Evolutionary conservation across 2,113 vertebrate genomes (phyloP), one percentile per base, ranked within the genome.

Genomic region (Oncorhynchus gorbuscha): DNA sequence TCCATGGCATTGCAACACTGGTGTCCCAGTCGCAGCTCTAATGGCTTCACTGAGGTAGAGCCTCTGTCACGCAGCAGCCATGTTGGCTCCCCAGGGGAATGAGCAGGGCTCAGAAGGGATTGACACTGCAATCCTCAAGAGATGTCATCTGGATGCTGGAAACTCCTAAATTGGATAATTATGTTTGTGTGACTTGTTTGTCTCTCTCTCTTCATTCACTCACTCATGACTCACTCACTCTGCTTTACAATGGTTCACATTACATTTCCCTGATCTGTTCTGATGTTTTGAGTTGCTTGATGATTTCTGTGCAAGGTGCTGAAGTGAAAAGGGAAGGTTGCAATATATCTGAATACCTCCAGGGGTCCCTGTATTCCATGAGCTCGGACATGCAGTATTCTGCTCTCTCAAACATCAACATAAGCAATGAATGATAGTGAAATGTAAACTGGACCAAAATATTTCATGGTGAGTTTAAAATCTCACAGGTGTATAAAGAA

Each of bases 311-410:
- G 1, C 55, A 58, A 58, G 18, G 39, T n/a, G 32, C 20, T 69
- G 12, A 69, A 45, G 4, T 71, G 30, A 55, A 20, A 22, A 22
- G 8, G 28, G 16, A 59, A 3, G 8, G 16, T 70, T 79, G 74
- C 48, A 75, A 55, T 79, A 65, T 26, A 67, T n/a, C 5, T 4
- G 4, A 1, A 67, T 45, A 45, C 78, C 90, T 85, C 73, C 76
- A 76, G 84, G 76, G 71, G 89, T 76, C 88, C 3, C 83, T 89
- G 76, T 88, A 51, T 78, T 72, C 64, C 84, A 79, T 75, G 73
- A 61, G 69, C 72, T 48, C 24, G 24, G 58, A 20, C 55, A 58
- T 18, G 4, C 39, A 45, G 18, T 20, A 58, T 6, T 58, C 55
- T 58, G 39, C 39, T 45, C 9, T 45, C 39, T 11, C 39, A 45